phyloP scores from a whole-genome alignment of 2,888 invertebrate species.

The Volucella bombylans region DNA sequence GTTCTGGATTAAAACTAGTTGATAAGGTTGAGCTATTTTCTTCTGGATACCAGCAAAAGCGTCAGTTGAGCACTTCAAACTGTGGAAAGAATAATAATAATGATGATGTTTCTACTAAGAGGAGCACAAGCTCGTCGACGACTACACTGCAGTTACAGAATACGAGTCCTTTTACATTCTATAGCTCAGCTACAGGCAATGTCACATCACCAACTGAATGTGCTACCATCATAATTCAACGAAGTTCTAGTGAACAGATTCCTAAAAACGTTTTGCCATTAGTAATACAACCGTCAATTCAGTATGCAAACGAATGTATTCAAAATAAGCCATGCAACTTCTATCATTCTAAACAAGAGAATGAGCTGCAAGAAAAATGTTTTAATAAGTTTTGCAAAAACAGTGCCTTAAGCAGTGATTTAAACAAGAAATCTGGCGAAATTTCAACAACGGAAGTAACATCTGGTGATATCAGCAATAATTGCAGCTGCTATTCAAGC shows the following conservation, averaged over 20 bases:
- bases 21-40: slow-evolving; percentile 33
- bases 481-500: slow-evolving; percentile 30
- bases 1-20: slow-evolving; percentile 40
- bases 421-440: neutral
- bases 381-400: slow-evolving; percentile 31
- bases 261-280: neutral
- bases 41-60: slow-evolving; percentile 40
- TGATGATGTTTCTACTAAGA: slow-evolving; percentile 38
- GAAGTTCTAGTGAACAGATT: slow-evolving; percentile 15
- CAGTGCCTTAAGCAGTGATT: slow-evolving; percentile 55
- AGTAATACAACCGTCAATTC: neutral
- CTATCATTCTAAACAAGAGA: slow-evolving; percentile 11
- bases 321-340: slow-evolving; percentile 19
- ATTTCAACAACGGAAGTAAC: slow-evolving; percentile 18
- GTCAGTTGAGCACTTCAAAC: slow-evolving; percentile 17
- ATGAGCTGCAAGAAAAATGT: slow-evolving; percentile 14
- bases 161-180: slow-evolving; percentile 51
- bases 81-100: slow-evolving; percentile 27
- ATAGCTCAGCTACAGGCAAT: slow-evolving; percentile 12
- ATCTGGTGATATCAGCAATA: slow-evolving; percentile 51
- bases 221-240: neutral
- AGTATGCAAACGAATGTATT: slow-evolving; percentile 19
- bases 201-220: slow-evolving; percentile 7
- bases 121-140: slow-evolving; percentile 9
- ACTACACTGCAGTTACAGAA: slow-evolving; percentile 9